These are phyloP conservation scores for Muricea muricata DNA, from an alignment of 92 coral and sea anemone species.

Conservation along the genomic window DNA sequence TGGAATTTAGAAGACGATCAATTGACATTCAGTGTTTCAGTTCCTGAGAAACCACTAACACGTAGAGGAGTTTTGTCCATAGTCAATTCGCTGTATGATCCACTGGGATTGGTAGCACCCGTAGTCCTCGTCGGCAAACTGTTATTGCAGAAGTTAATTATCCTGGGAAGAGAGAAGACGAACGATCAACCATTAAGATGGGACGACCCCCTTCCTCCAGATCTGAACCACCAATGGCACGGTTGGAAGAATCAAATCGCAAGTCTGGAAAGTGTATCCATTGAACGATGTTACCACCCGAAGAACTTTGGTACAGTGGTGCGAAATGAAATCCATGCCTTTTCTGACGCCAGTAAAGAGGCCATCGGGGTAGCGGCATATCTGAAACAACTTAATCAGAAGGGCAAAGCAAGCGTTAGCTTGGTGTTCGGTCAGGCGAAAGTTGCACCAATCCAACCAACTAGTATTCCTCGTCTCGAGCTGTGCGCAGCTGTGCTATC, in stretches of 20 bases:
- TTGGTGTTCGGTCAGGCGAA: constrained; percentile 30
- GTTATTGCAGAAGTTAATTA: constrained; percentile 43
- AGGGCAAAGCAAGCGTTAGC: not conserved
- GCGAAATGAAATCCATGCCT: constrained; percentile 47
- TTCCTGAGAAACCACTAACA: constrained; percentile 28
- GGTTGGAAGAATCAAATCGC: constrained; percentile 26
- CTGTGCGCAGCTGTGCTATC: too few relatives aligned
- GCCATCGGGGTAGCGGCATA: constrained; percentile 47
- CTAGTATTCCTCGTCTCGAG: constrained; percentile 55
- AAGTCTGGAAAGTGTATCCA: constrained; percentile 17
- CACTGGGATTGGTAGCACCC: constrained; percentile 60
- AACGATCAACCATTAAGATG: constrained; percentile 38
- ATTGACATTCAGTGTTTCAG: constrained; percentile 47
- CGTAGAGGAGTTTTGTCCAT: constrained; percentile 47
- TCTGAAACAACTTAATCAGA: constrained; percentile 19
- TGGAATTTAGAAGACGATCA: constrained; percentile 67
- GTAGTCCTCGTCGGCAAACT: constrained; percentile 46
- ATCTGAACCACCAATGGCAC: constrained; percentile 20
- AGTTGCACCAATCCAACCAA: constrained; percentile 30
- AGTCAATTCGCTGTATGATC: constrained; percentile 40
- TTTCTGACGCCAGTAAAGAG: constrained; percentile 54
- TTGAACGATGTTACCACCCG: constrained; percentile 34
- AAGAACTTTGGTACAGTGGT: constrained; percentile 16
- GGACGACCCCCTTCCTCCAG: constrained; percentile 49
- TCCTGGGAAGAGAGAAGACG: constrained; percentile 41